Percentiles rank a stretch among this genome's conserved stretches.
Evolutionary conservation across 2,113 vertebrate species (phyloP).

Genomic region (Piaya cayana): DNA sequence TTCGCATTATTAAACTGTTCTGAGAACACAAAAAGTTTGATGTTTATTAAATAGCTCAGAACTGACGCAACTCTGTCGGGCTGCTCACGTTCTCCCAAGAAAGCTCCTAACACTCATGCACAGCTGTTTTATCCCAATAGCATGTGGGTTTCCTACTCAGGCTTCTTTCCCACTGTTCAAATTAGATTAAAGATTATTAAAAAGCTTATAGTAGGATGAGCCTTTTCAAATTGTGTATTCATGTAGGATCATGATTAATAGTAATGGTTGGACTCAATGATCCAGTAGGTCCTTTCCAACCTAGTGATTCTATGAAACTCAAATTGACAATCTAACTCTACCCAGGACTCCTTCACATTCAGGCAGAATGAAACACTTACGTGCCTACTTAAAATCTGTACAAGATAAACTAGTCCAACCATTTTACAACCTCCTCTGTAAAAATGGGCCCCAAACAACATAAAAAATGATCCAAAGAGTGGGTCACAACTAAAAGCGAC

Average conservation of each 20-base stretch:
- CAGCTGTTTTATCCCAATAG: neutral
- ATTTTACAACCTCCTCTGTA: neutral
- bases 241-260: too few relatives aligned
- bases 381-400: neutral
- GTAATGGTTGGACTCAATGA: too few relatives aligned
- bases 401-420: neutral
- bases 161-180: neutral
- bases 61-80: rapidly evolving
- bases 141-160: neutral
- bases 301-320: too few relatives aligned
- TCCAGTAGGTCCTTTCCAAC: too few relatives aligned
- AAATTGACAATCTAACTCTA: neutral
- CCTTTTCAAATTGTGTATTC: too few relatives aligned
- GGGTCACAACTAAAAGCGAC: neutral
- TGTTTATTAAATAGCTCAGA: neutral
- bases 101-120: neutral
- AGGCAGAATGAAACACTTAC: neutral
- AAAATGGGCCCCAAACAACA: neutral
- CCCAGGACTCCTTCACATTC: neutral
- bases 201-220: neutral
- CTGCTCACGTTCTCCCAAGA: neutral
- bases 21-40: neutral
- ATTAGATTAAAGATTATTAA: neutral
- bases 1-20: neutral
- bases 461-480: too few relatives aligned